phyloP scores from a whole-genome alignment of 2,113 vertebrate species.

The Muntiacus reevesi region DNA sequence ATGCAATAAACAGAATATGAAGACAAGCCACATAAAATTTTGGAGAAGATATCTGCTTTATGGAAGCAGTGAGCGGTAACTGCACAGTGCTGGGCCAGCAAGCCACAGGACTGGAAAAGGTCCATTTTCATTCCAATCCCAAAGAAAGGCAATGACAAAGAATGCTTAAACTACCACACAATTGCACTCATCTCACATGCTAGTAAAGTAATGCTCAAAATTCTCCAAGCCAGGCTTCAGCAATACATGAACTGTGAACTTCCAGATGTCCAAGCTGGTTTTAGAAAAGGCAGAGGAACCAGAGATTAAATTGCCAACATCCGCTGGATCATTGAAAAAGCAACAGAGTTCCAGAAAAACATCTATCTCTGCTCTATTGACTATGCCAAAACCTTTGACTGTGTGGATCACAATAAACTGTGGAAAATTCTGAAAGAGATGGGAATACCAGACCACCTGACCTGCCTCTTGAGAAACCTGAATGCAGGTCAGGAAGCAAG shows the following conservation, averaged over 20 bases:
- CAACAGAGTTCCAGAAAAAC: not conserved
- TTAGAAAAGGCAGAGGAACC: not conserved
- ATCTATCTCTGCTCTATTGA: not conserved
- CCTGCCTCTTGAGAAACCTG: not conserved
- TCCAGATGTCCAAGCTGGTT: not conserved
- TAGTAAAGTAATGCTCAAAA: not conserved
- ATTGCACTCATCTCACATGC: not conserved
- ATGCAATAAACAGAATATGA: not conserved
- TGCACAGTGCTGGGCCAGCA: too few species aligned
- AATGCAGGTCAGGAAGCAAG: not conserved
- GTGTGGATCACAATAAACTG: not conserved
- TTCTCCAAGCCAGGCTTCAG: not conserved
- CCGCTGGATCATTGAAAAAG: fast-evolving
- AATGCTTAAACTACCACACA: not conserved
- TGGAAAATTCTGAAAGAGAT: not conserved
- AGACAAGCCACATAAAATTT: not conserved
- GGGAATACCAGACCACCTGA: not conserved
- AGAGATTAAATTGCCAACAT: not conserved
- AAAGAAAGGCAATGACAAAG: not conserved
- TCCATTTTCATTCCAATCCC: not conserved
- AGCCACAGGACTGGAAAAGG: not conserved
- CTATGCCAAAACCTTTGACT: not conserved
- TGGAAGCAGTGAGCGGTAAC: fast-evolving
- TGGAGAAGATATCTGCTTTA: not conserved
- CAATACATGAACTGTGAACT: not conserved